These are phyloP conservation scores for Chymomyza amoena DNA, from an alignment of 2,888 invertebrate genomes.

Conservation along the genomic window DNA sequence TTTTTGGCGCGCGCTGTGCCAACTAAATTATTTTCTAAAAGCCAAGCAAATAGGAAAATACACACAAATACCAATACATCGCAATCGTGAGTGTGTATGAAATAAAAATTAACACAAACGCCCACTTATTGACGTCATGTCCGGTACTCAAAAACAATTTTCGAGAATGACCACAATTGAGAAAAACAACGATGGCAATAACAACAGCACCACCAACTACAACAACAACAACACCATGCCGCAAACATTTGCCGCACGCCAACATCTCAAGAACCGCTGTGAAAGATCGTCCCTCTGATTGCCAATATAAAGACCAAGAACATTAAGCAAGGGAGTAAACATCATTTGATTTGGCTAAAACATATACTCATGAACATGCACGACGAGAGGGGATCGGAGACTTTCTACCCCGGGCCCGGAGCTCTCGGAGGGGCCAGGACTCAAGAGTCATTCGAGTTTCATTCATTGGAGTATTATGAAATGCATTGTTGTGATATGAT, in stretches of 20 bases:
- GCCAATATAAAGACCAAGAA: no score
- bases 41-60: not conserved
- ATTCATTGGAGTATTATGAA: no score
- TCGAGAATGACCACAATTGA: slow-evolving; percentile 74
- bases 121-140: slow-evolving; percentile 79
- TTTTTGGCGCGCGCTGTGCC: not conserved
- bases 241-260: not conserved
- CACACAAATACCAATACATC: not conserved
- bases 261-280: not conserved
- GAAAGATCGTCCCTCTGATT: not conserved
- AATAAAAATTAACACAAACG: slow-evolving; percentile 76
- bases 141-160: slow-evolving; percentile 76
- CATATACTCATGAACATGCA: no score
- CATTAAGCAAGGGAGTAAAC: no score
- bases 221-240: not conserved
- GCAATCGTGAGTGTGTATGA: slow-evolving; percentile 21
- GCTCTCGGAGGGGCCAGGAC: no score
- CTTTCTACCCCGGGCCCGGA: no score
- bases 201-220: not conserved
- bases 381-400: no score
- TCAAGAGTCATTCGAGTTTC: no score
- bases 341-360: no score
- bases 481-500: no score
- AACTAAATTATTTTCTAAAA: not conserved
- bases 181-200: slow-evolving; percentile 56